These are phyloP conservation scores for Oscheius sp. DNA, from an alignment of 2,888 invertebrate genomes.

Conservation along the genomic window DNA sequence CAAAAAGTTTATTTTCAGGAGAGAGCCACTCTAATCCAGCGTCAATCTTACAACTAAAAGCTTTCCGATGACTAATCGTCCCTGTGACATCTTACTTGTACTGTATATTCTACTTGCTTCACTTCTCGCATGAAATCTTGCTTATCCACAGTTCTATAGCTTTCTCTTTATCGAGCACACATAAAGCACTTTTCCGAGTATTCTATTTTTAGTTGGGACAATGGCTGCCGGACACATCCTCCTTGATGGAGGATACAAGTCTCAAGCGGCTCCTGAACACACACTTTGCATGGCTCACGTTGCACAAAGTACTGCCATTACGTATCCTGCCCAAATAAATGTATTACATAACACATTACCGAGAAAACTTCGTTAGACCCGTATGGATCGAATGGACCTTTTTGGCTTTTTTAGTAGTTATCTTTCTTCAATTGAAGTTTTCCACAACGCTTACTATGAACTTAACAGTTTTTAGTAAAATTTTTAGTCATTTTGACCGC, in stretches of 20 bases:
- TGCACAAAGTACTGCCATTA: slow-evolving; percentile 31
- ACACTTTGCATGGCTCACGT: slow-evolving; percentile 25
- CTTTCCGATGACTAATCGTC: neutral
- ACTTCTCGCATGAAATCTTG: slow-evolving; percentile 8
- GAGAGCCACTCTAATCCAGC: slow-evolving; percentile 71
- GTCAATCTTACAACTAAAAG: slow-evolving; percentile 44
- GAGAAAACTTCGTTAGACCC: neutral
- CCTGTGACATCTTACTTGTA: slow-evolving; percentile 29
- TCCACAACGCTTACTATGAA: no score
- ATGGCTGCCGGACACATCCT: slow-evolving; percentile 24
- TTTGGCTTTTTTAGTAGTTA: no score
- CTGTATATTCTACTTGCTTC: slow-evolving; percentile 12
- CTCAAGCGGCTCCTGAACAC: slow-evolving; percentile 19
- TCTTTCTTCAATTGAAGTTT: no score
- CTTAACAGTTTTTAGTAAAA: no score
- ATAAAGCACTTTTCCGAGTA: slow-evolving; percentile 31
- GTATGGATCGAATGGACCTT: no score
- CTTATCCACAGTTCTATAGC: neutral
- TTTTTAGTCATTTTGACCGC: no score
- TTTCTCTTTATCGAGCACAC: slow-evolving; percentile 11
- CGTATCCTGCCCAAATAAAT: slow-evolving; percentile 26
- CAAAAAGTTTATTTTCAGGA: slow-evolving; percentile 56
- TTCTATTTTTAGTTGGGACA: slow-evolving; percentile 10
- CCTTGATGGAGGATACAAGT: slow-evolving; percentile 21
- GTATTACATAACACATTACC: neutral